Evolutionary conservation across 2,797 vertebrate genomes (phyloP).

Genomic region (Crax fasciolata): DNA sequence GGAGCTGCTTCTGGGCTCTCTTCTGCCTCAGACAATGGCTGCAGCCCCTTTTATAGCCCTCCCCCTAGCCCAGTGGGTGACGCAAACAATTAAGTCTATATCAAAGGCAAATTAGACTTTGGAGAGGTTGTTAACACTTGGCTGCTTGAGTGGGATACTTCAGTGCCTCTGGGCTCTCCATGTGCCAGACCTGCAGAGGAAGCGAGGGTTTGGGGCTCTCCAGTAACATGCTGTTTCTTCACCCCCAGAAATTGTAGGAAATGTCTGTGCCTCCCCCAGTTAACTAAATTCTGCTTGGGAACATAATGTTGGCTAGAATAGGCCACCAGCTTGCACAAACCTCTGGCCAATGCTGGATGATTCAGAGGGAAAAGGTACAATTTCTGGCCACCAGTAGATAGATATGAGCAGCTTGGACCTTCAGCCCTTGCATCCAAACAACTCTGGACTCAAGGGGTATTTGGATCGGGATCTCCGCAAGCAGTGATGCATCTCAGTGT

Average conservation of each 20-base stretch:
- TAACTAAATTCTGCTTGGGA: not conserved
- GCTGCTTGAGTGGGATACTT: conserved; percentile 51
- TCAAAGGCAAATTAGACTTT: conserved; percentile 65
- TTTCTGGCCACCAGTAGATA: not conserved
- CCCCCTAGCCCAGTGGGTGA: conserved; percentile 83
- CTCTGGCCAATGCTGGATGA: not conserved
- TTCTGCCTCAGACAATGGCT: conserved; percentile 76
- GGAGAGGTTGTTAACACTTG: conserved; percentile 56
- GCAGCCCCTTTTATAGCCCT: conserved; percentile 89
- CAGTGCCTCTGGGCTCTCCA: conserved; percentile 38
- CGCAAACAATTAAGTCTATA: conserved; percentile 80
- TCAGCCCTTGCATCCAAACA: not conserved
- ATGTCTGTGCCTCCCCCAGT: not conserved
- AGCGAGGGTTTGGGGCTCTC: conserved; percentile 27
- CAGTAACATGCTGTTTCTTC: not conserved
- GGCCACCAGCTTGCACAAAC: not conserved
- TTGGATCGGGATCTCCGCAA: not conserved
- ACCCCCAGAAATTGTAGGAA: not conserved
- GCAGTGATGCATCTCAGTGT: not conserved
- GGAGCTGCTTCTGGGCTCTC: conserved; percentile 50
- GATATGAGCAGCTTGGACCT: not conserved
- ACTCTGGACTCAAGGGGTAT: not conserved
- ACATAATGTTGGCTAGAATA: not conserved
- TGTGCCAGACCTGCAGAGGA: conserved; percentile 42
- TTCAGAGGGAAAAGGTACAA: not conserved